Conservation (phyloP, 2,113 vertebrate species). For the Onychostruthus taczanowskii region DNA sequence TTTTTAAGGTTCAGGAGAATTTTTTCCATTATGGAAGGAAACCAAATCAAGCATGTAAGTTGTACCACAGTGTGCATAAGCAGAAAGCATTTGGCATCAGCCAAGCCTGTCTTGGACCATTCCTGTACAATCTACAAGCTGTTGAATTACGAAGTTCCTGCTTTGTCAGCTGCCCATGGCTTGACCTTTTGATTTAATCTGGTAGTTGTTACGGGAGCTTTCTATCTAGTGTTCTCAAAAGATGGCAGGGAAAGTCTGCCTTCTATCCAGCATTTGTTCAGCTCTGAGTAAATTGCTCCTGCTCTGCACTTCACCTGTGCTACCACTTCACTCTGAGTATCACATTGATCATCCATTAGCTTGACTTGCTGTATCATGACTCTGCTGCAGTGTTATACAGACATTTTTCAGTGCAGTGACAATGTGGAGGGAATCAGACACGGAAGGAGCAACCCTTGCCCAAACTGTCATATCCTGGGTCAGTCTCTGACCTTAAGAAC, state of each 20-base stretch:
- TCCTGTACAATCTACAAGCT: not conserved
- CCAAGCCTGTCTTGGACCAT: not conserved
- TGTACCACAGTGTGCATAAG: not conserved
- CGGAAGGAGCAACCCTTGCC: not conserved
- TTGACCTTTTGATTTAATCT: constrained; percentile 21
- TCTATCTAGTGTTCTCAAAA: not conserved
- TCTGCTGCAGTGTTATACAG: not conserved
- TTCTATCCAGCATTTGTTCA: not conserved
- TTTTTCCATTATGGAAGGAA: not conserved
- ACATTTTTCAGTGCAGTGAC: not conserved
- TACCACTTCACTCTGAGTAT: not conserved
- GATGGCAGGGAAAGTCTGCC: not conserved
- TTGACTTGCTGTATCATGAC: not conserved
- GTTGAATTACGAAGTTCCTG: not conserved
- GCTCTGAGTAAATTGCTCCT: constrained; percentile 21
- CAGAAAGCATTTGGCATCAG: not conserved
- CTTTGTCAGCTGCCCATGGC: not conserved
- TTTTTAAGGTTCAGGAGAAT: not conserved
- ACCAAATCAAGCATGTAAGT: not conserved
- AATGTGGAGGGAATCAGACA: not conserved
- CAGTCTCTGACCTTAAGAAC: not conserved
- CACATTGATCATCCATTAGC: not conserved
- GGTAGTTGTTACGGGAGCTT: not conserved
- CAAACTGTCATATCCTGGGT: not conserved
- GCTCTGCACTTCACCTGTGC: constrained; percentile 16